A percentile compares a stretch with the other conserved stretches of the same genome.
These are phyloP conservation scores for Etheostoma cragini DNA, from an alignment of 2,113 vertebrate species.

Conservation along the genomic window DNA sequence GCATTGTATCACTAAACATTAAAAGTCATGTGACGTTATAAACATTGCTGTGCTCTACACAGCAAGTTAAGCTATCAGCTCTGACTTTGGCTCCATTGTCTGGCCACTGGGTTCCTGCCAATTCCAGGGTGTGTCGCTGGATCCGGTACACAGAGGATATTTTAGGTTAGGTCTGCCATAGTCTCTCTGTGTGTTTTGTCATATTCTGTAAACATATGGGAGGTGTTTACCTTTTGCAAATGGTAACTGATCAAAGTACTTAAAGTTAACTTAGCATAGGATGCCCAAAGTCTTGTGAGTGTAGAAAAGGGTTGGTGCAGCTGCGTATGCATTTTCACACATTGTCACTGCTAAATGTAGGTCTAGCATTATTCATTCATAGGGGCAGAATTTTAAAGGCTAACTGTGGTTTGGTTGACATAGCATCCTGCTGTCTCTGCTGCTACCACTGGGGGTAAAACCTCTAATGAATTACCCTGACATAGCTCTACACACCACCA, in stretches of 20 bases:
- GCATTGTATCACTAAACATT: neutral
- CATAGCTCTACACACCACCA: neutral
- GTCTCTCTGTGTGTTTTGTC: conserved; percentile 23
- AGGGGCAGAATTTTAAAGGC: neutral
- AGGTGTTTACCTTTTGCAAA: conserved; percentile 47
- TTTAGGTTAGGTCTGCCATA: conserved; percentile 15
- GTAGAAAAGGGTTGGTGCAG: neutral
- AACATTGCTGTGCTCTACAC: neutral
- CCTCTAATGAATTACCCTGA: neutral
- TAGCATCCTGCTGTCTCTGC: conserved; percentile 10
- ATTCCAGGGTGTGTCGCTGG: conserved; percentile 58
- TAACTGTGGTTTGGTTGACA: conserved; percentile 30
- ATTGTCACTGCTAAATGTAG: neutral
- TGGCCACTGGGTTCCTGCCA: conserved; percentile 11
- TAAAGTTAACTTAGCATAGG: neutral
- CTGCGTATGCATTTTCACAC: neutral
- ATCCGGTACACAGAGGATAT: conserved; percentile 62
- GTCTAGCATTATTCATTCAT: neutral
- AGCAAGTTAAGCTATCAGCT: neutral
- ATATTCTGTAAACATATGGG: neutral
- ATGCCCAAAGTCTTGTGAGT: neutral
- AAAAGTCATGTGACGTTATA: neutral
- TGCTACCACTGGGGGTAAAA: conserved; percentile 19
- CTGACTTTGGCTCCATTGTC: conserved; percentile 24
- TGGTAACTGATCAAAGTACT: neutral